phyloP scores from a whole-genome alignment of 2,113 vertebrate genomes.

The Chionomys nivalis region DNA sequence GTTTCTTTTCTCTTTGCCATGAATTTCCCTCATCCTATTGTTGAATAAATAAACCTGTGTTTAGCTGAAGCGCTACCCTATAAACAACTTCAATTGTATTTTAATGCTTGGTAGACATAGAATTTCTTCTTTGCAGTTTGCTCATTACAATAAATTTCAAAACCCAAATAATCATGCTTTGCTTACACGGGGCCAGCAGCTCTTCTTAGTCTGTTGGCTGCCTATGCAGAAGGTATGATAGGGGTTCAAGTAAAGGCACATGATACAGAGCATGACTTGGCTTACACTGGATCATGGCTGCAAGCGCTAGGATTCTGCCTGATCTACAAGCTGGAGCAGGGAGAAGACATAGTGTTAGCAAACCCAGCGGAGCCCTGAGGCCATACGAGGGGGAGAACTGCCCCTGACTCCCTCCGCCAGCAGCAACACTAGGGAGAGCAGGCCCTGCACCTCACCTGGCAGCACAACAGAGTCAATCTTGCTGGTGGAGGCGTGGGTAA shows the following conservation, averaged over 20 bases:
- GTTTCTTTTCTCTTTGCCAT: constrained; percentile 21
- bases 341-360: not conserved
- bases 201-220: not conserved
- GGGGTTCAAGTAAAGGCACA: not conserved
- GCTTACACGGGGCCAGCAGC: not conserved
- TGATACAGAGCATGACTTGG: not conserved
- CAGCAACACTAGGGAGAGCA: not conserved
- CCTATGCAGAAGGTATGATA: not conserved
- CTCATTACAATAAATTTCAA: constrained; percentile 41
- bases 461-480: not conserved
- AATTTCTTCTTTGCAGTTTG: constrained; percentile 41
- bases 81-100: constrained; percentile 39
- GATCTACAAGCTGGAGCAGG: not conserved
- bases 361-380: not conserved
- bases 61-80: constrained; percentile 12
- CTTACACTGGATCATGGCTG: not conserved
- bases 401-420: not conserved
- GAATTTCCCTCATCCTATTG: constrained; percentile 20
- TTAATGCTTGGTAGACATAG: not conserved
- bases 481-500: not conserved
- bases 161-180: not conserved
- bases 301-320: not conserved
- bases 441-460: not conserved
- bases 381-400: not conserved
- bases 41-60: constrained; percentile 37